These are phyloP conservation scores for Saturnia japonica DNA, from an alignment of 2,888 invertebrate species.

Conservation along the genomic window DNA sequence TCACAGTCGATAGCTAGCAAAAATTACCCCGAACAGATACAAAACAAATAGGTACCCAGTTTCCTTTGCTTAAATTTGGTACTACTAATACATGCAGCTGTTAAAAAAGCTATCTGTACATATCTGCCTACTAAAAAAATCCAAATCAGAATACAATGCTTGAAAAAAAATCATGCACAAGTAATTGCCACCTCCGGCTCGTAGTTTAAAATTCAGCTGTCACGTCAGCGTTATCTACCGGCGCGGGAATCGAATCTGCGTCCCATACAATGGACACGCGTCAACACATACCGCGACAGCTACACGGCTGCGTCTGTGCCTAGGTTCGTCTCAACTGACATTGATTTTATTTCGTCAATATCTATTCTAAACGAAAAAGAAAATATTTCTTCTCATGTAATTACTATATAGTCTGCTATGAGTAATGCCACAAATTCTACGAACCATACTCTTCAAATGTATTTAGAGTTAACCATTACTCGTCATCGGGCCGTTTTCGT, in stretches of 20 bases:
- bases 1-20: background rate
- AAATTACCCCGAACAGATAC: background rate
- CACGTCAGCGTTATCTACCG: conserved; percentile 42
- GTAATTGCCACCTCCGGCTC: conserved; percentile 48
- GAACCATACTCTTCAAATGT: background rate
- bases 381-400: background rate
- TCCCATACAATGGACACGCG: conserved; percentile 57
- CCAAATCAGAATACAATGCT: background rate
- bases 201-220: conserved; percentile 56
- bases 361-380: background rate
- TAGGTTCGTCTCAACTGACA: conserved; percentile 19
- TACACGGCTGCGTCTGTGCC: conserved; percentile 25
- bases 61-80: background rate
- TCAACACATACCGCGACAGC: conserved; percentile 41
- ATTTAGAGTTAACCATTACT: background rate
- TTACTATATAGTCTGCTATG: background rate
- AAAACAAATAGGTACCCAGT: background rate
- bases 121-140: conserved; percentile 8
- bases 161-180: conserved; percentile 25
- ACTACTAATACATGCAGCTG: background rate
- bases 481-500: too few relatives aligned
- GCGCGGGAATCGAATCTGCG: conserved; percentile 47
- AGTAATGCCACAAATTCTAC: background rate
- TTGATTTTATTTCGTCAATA: conserved; percentile 8
- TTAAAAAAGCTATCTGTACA: background rate